Conservation (phyloP, 1,140 invertebrate species). For the Lordiphosa collinella region DNA sequence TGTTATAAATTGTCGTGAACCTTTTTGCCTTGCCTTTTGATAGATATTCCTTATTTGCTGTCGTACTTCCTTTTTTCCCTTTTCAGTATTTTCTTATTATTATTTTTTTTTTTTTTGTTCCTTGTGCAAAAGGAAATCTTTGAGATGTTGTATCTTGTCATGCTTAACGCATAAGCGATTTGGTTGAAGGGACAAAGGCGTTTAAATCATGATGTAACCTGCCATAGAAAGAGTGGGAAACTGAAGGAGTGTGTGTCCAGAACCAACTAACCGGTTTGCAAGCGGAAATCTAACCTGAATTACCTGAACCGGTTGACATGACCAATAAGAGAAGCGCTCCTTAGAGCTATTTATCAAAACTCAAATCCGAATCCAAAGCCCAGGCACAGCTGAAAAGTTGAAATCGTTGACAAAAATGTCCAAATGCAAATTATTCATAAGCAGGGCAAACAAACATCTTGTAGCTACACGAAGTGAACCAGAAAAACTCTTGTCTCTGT, state of each 20-base stretch:
- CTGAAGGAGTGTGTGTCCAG: too few relatives aligned
- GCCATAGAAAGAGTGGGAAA: too few relatives aligned
- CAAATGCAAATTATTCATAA: constrained; percentile 53
- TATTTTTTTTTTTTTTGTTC: too few relatives aligned
- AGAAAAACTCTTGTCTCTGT: not conserved
- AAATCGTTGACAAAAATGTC: constrained; percentile 27
- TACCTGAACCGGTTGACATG: not conserved
- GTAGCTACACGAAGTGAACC: constrained; percentile 13
- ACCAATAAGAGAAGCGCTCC: not conserved
- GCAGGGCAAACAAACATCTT: constrained; percentile 44
- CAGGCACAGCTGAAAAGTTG: constrained; percentile 8
- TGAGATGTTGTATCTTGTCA: constrained; percentile 50
- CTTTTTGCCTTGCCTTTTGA: constrained; percentile 27
- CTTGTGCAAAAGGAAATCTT: constrained; percentile 14
- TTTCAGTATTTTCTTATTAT: not conserved
- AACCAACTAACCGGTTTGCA: too few relatives aligned
- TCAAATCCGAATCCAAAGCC: not conserved
- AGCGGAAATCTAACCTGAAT: not conserved
- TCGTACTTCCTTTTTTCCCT: constrained; percentile 3
- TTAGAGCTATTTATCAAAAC: constrained; percentile 1
- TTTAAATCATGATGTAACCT: constrained; percentile 36
- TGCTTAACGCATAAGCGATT: constrained; percentile 44
- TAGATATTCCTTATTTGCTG: constrained; percentile 40
- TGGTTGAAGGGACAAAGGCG: constrained; percentile 17
- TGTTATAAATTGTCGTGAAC: constrained; percentile 49